Percentiles rank a stretch among this genome's conserved stretches.
phyloP scores from a whole-genome alignment of 2,113 vertebrate species.

The Anser cygnoides region DNA sequence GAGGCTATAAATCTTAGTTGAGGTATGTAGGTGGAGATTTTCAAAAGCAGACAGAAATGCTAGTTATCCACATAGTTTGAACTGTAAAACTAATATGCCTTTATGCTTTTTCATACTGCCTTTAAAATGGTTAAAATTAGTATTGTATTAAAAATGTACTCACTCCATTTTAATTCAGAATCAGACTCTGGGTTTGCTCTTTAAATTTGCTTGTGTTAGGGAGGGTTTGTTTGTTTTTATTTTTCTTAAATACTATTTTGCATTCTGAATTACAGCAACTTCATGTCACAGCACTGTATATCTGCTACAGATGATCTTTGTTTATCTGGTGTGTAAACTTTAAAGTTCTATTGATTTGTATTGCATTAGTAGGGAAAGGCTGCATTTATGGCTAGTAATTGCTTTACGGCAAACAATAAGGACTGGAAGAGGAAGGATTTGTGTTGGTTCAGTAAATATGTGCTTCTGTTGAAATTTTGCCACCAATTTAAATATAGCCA shows the following conservation, averaged over 20 bases:
- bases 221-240: not conserved
- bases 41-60: not conserved
- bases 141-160: not conserved
- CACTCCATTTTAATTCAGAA: not conserved
- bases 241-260: not conserved
- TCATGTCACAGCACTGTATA: not conserved
- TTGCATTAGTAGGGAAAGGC: not conserved
- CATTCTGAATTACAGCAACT: not conserved
- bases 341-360: not conserved
- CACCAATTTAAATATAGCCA: not conserved
- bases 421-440: not conserved
- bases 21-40: constrained; percentile 30
- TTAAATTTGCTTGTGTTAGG: not conserved
- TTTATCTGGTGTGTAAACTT: not conserved
- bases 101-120: not conserved
- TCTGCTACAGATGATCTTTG: not conserved
- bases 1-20: not conserved
- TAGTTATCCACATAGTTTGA: not conserved
- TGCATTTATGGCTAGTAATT: not conserved
- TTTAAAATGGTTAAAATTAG: not conserved
- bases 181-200: not conserved
- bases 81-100: not conserved
- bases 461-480: not conserved
- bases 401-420: not conserved
- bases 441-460: not conserved